Evolutionary conservation across 2,113 vertebrate species (phyloP), one percentile per base, ranked within the genome.

Genomic region (Sterrhoptilus dennistouni): DNA sequence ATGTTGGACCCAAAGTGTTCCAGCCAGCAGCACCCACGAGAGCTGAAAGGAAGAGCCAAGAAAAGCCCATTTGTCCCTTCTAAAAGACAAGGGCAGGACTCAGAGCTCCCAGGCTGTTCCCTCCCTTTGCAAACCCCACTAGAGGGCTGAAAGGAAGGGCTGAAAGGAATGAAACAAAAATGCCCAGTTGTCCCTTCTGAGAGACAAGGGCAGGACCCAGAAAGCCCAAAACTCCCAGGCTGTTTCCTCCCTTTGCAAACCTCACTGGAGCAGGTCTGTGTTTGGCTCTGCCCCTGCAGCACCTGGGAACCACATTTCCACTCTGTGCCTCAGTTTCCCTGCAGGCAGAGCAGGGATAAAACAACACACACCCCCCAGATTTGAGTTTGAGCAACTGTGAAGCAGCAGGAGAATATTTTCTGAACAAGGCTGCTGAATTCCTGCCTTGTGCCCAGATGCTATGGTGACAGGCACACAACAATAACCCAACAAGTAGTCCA

Each of bases 381-480:
- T 50, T 85, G 36, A 20, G 1, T 50, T 8, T 24, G 61, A 82
- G 53, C 70, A 45, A 78, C 36, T 59, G 69, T 52, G 71, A 23
- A 66, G 52, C 68, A 80, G 47, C 76, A 92, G 36, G 49, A 76
- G 69, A 64, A 27, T 21, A 63, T 78, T 68, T 66, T 68, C 47
- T 78, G 71, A 77, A 70, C 14, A 8, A 45, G 77, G 83, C 71
- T 95, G 90, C 59, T 68, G 79, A 95, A 92, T 59, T 61, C 68
- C 36, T 56, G 90, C 87, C 93, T 84, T 64, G 74, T 87, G 95
- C 80, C 95, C 94, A 87, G 89, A 96, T 82, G 83, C 96, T 92
- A 82, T 79, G 83, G 94, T 94, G 96, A 94, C 87, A 95, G 89
- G 89, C 93, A 87, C 77, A 57, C 12, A 95, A 95, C 95, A 91